These are phyloP conservation scores for Stomatorhinus ivindoensis DNA, from an alignment of 2,113 vertebrate genomes.

Conservation along the genomic window DNA sequence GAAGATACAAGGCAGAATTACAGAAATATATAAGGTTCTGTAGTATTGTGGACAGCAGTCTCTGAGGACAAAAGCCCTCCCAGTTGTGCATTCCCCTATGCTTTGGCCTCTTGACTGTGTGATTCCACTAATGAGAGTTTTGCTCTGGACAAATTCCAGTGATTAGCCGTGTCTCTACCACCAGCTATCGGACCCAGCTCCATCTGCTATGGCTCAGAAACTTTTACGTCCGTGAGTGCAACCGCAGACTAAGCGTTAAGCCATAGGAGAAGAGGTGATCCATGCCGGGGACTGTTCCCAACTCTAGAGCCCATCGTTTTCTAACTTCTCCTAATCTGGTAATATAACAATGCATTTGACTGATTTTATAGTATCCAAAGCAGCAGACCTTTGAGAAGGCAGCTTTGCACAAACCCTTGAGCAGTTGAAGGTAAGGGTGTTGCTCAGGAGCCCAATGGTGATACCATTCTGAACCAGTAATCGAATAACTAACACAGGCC, in stretches of 20 bases:
- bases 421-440: not conserved
- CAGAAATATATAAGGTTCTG: not conserved
- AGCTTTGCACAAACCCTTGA: not conserved
- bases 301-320: not conserved
- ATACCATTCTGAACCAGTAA: not conserved
- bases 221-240: not conserved
- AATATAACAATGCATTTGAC: not conserved
- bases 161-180: not conserved
- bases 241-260: not conserved
- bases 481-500: not conserved
- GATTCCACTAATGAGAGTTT: not conserved
- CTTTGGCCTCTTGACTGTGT: not conserved
- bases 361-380: not conserved
- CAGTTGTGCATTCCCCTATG: not conserved
- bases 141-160: not conserved
- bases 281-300: not conserved
- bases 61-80: not conserved
- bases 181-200: not conserved
- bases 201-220: not conserved
- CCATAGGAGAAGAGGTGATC: not conserved
- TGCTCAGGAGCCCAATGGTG: not conserved
- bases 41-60: not conserved
- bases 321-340: not conserved
- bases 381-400: not conserved
- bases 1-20: not conserved